Percentiles rank a stretch among this genome's conserved stretches.
phyloP scores from a whole-genome alignment of 2,797 vertebrate genomes.

The Cygnus olor region DNA sequence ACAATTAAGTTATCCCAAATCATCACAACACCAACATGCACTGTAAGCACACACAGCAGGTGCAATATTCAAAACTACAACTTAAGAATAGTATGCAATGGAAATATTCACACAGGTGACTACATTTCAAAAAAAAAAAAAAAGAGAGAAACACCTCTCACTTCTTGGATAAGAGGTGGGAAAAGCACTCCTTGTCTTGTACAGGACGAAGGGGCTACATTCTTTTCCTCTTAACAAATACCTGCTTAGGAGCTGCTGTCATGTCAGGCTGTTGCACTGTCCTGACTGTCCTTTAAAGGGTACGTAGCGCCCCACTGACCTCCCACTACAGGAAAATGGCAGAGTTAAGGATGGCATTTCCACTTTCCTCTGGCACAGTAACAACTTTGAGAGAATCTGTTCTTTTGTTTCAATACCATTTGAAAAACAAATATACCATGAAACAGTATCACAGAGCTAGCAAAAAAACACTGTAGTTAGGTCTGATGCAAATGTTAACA shows the following conservation, averaged over 20 bases:
- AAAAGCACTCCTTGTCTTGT: background rate
- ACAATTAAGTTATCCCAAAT: background rate
- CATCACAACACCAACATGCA: background rate
- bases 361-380: background rate
- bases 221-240: background rate
- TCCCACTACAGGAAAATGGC: background rate
- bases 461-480: background rate
- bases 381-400: background rate
- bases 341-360: background rate
- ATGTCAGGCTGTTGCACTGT: background rate
- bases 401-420: background rate
- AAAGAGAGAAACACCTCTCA: background rate
- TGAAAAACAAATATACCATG: background rate
- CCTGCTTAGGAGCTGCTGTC: background rate
- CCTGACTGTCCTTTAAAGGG: background rate
- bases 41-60: background rate
- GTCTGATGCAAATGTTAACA: background rate
- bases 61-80: background rate
- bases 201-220: background rate
- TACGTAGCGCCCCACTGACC: background rate
- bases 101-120: background rate
- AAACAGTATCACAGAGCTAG: background rate
- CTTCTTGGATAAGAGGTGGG: background rate
- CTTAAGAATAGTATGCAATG: background rate
- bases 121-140: background rate